phyloP scores from a whole-genome alignment of 1,140 invertebrate species.

The Drosophila ercepeae region DNA sequence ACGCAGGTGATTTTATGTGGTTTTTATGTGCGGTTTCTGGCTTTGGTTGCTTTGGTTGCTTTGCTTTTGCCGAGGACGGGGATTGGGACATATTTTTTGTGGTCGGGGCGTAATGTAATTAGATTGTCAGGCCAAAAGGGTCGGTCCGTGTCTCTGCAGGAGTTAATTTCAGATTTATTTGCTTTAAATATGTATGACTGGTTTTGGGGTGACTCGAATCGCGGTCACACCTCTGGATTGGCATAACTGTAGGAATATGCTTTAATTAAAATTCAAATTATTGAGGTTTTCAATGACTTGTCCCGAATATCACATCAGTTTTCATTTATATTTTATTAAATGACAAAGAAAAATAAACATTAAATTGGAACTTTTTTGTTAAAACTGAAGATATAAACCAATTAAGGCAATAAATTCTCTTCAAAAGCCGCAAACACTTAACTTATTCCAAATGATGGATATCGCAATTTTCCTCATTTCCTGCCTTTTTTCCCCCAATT shows the following conservation, averaged over 20 bases:
- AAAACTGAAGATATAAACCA: neutral
- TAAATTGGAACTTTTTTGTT: neutral
- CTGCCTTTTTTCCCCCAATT: slow-evolving; percentile 18
- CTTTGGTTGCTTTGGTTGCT: slow-evolving; percentile 1
- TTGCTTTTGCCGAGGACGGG: no score
- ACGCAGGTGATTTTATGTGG: slow-evolving; percentile 54
- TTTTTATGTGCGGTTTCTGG: slow-evolving; percentile 29
- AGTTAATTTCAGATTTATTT: slow-evolving; percentile 44
- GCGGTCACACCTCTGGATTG: no score
- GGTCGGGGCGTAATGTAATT: slow-evolving; percentile 35
- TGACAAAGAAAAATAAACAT: no score
- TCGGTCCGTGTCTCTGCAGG: slow-evolving; percentile 5
- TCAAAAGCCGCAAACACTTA: neutral
- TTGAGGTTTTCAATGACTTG: no score
- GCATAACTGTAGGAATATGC: no score
- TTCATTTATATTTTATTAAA: no score
- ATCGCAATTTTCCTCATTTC: slow-evolving; percentile 2
- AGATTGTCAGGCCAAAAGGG: slow-evolving; percentile 9
- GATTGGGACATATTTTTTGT: slow-evolving; percentile 18
- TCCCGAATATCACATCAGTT: no score
- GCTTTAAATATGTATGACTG: slow-evolving; percentile 26
- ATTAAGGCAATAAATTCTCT: neutral
- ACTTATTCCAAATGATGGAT: neutral
- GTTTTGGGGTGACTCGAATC: neutral
- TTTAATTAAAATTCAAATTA: no score